Evolutionary conservation across 2,888 invertebrate genomes (phyloP).

Genomic region (Erpobdella octoculata): DNA sequence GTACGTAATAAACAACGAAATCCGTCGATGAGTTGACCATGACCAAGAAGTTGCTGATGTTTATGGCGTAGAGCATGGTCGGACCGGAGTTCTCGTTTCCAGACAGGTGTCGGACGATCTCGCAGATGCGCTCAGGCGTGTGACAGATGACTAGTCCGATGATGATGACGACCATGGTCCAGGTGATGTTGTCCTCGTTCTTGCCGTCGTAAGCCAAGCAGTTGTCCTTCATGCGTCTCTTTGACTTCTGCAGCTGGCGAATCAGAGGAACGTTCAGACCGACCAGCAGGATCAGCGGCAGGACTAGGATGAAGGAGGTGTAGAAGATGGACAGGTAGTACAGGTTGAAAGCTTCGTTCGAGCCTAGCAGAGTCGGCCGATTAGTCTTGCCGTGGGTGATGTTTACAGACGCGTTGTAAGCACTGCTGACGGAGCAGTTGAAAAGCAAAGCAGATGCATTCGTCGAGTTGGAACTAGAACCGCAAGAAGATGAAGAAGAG

Average conservation of each 20-base stretch:
- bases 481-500: not conserved
- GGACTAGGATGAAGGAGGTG: slow-evolving; percentile 29
- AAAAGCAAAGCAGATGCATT: not conserved
- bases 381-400: not conserved
- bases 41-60: slow-evolving; percentile 29
- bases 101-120: slow-evolving; percentile 6
- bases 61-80: slow-evolving; percentile 20
- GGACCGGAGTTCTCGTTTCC: slow-evolving; percentile 15
- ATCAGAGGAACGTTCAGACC: slow-evolving; percentile 30
- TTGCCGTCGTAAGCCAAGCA: slow-evolving; percentile 23
- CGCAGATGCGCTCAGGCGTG: slow-evolving; percentile 21
- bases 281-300: slow-evolving; percentile 29
- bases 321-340: slow-evolving; percentile 31
- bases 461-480: not conserved
- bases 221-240: slow-evolving; percentile 27
- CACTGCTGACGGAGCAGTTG: no score
- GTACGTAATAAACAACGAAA: slow-evolving; percentile 30
- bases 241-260: slow-evolving; percentile 27
- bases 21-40: slow-evolving; percentile 30
- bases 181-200: slow-evolving; percentile 32
- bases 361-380: not conserved
- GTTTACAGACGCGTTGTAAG: not conserved
- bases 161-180: slow-evolving; percentile 31
- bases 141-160: slow-evolving; percentile 21
- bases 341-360: slow-evolving; percentile 22